These are phyloP conservation scores for Elgaria multicarinata DNA, from an alignment of 2,113 vertebrate genomes.

Conservation along the genomic window DNA sequence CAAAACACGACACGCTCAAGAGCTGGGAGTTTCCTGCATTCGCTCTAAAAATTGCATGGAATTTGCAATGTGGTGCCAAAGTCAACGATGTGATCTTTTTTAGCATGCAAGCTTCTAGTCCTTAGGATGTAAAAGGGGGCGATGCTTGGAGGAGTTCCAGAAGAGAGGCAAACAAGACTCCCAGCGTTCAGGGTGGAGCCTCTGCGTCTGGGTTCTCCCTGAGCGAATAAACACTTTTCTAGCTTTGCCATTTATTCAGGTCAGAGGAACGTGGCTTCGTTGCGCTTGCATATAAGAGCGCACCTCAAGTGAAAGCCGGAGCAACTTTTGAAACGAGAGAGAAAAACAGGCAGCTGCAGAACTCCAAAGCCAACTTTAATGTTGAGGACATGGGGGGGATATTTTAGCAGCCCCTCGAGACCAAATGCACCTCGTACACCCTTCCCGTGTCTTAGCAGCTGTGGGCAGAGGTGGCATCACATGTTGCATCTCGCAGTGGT, in stretches of 20 bases:
- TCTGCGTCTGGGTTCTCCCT: background rate
- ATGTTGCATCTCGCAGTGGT: background rate
- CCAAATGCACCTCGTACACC: background rate
- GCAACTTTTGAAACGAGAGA: background rate
- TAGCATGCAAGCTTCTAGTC: background rate
- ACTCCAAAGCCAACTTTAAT: conserved; percentile 12
- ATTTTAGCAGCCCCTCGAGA: background rate
- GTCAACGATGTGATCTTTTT: background rate
- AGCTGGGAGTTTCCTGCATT: background rate
- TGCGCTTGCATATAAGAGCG: no score
- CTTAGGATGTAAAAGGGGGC: background rate
- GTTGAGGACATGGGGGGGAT: background rate
- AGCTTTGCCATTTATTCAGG: background rate
- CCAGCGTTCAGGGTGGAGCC: background rate
- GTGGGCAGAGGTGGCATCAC: accelerated
- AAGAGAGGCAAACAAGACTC: background rate
- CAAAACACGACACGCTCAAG: background rate
- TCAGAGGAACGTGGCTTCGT: background rate
- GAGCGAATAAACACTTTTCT: background rate
- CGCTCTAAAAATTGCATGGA: background rate
- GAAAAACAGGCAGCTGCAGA: background rate
- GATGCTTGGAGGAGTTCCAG: background rate
- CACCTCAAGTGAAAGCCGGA: background rate
- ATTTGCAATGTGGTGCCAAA: background rate
- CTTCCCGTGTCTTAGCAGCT: background rate